Percentiles rank a stretch among this genome's conserved stretches.
These are phyloP conservation scores for Diachrysia chrysitis DNA, from an alignment of 2,888 invertebrate genomes.

Conservation along the genomic window DNA sequence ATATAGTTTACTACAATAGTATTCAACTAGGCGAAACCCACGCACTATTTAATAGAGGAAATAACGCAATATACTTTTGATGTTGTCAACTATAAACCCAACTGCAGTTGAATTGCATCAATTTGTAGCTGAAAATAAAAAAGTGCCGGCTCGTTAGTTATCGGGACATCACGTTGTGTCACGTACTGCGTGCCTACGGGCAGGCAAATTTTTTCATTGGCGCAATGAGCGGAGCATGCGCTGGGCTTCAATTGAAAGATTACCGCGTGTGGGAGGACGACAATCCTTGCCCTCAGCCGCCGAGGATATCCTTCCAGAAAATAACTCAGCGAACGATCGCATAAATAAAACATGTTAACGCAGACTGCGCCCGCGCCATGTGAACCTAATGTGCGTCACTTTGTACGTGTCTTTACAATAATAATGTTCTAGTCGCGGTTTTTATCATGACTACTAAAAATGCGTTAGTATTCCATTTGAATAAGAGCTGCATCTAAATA, in stretches of 20 bases:
- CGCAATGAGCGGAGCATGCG: slow-evolving; percentile 82
- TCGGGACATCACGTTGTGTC: slow-evolving; percentile 34
- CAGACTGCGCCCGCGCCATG: slow-evolving; percentile 22
- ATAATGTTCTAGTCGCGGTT: not conserved
- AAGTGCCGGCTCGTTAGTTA: slow-evolving; percentile 20
- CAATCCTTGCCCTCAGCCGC: slow-evolving; percentile 80
- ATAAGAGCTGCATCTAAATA: not conserved
- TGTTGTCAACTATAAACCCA: slow-evolving; percentile 21
- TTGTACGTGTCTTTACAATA: slow-evolving; percentile 5
- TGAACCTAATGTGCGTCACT: slow-evolving; percentile 19
- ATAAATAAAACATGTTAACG: slow-evolving; percentile 60
- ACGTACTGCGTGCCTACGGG: slow-evolving; percentile 61
- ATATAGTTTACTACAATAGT: not conserved
- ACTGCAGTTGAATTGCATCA: slow-evolving; percentile 37
- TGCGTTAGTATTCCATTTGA: not conserved
- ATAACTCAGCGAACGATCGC: slow-evolving; percentile 69
- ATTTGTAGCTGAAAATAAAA: slow-evolving; percentile 28
- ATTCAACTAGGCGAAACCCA: slow-evolving; percentile 5
- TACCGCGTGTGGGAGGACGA: slow-evolving; percentile 85
- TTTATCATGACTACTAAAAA: not conserved
- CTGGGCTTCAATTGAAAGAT: slow-evolving; percentile 86
- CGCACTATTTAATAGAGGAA: slow-evolving; percentile 13
- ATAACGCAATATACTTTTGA: slow-evolving; percentile 25
- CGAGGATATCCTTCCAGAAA: slow-evolving; percentile 89
- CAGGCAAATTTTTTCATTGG: slow-evolving; percentile 87